These are phyloP conservation scores for Platysternon megacephalum DNA, from an alignment of 2,113 vertebrate species.

Conservation along the genomic window DNA sequence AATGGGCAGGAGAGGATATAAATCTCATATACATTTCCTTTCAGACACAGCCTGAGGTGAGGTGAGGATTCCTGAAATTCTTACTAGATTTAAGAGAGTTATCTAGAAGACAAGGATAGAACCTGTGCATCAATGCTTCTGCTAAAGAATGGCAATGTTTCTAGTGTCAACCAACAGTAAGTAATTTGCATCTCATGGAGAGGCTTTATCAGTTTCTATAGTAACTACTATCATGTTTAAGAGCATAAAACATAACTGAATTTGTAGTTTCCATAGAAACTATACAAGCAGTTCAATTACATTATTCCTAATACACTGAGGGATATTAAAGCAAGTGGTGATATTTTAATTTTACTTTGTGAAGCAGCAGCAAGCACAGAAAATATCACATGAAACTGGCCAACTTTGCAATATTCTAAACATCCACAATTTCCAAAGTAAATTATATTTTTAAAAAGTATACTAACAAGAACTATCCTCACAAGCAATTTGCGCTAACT, in stretches of 20 bases:
- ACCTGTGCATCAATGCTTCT: not conserved
- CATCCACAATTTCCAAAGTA: not conserved
- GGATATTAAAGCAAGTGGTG: not conserved
- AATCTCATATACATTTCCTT: too few species aligned
- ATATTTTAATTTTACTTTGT: constrained; percentile 40
- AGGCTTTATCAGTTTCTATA: constrained; percentile 69
- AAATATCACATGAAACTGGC: not conserved
- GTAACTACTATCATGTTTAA: constrained; percentile 56
- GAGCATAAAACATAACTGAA: constrained; percentile 41
- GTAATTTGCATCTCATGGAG: constrained; percentile 43
- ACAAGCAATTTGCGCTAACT: not conserved
- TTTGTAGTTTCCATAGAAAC: constrained; percentile 44
- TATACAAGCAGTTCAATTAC: constrained; percentile 39
- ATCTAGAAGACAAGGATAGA: not conserved
- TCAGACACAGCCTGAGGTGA: not conserved
- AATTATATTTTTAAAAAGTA: not conserved
- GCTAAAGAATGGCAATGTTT: constrained; percentile 27
- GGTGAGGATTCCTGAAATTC: not conserved
- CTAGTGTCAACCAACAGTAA: constrained; percentile 38
- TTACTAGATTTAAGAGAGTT: not conserved
- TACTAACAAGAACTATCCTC: not conserved
- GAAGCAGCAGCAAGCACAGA: constrained; percentile 36
- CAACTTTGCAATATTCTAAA: not conserved
- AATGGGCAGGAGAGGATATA: too few species aligned
- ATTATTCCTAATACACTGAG: not conserved